Conservation (phyloP, 2,113 vertebrate species). For the Phylloscopus trochilus region DNA sequence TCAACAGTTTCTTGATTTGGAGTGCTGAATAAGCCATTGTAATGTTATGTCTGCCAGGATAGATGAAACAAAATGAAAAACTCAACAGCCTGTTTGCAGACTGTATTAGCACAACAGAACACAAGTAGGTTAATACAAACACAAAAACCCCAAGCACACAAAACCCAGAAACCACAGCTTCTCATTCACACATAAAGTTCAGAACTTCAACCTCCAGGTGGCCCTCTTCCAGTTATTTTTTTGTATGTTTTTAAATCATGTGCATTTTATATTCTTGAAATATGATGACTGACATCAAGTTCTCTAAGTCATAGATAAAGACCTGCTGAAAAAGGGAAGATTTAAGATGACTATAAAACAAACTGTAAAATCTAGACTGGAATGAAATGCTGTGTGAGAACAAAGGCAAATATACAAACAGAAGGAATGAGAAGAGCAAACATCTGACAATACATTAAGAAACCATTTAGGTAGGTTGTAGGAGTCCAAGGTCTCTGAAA, state of each 20-base stretch:
- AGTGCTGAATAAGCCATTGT: slow-evolving; percentile 90
- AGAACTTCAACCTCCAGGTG: neutral
- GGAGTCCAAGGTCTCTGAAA: slow-evolving; percentile 38
- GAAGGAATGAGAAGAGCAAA: neutral
- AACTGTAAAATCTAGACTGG: slow-evolving; percentile 14
- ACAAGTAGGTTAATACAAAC: neutral
- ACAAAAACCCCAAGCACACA: neutral
- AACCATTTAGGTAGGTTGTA: neutral
- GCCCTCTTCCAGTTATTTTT: neutral
- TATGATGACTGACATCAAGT: neutral
- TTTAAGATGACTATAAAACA: neutral
- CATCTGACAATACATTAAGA: neutral
- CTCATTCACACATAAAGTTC: neutral
- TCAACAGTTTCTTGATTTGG: slow-evolving; percentile 78
- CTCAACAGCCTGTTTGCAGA: neutral
- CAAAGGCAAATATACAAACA: neutral
- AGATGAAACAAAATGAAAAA: slow-evolving; percentile 36
- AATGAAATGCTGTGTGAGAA: slow-evolving; percentile 6
- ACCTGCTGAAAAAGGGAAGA: neutral
- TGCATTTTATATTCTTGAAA: neutral
- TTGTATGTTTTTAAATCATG: neutral
- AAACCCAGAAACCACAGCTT: neutral
- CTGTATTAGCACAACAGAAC: neutral
- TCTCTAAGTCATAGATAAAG: neutral
- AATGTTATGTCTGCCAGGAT: slow-evolving; percentile 73